Base-by-base conservation (phyloP, 2,113 vertebrate genomes). In the Falcunculus frontatus region DNA sequence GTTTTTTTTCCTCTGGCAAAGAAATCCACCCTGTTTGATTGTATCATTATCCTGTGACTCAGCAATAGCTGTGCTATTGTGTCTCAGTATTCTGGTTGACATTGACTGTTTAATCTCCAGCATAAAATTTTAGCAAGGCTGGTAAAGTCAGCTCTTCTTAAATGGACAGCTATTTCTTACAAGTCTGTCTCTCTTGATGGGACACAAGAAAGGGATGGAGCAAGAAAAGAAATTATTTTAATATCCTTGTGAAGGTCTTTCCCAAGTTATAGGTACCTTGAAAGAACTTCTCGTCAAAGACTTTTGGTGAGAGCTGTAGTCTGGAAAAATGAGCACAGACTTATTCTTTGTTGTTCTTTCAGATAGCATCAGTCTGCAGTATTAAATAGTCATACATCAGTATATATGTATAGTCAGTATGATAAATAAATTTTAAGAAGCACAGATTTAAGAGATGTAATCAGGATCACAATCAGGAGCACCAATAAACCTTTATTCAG, bases 21-120 rank as follows among this genome's bases (percentile, higher is more conserved):
- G 41, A 91, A 93, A 93, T 76, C 55, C 57, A 68, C 41, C 33
- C 67, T 64, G 13, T 65, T 95, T 90, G 90, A 93, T 93, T 5
- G 1, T 65, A 11, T 90, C 84, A 70, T 67, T 65, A 57, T 80
- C 39, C 82, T 1, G 26, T 91, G 90, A 94, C 87, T 95, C 92
- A 77, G 78, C 92, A 80, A 19, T 73, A 60, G 30, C 74, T 68
- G 25, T 76, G 87, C 70, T 59, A 27, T 87, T 93, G 70, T 92
- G 68, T 56, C 67, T 69, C 63, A 27, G 37, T 44, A 29, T 68
- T 83, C 46, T 90, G 32, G 22, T 56, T 93, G 65, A 90, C 67
- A 65, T 19, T 91, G 77, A 79, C 73, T 94, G 37, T 62, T 76
- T 94, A 69, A 94, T 90, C 82, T 91, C 37, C 25, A 82, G 74